phyloP scores from a whole-genome alignment of 2,113 vertebrate species.

The Theristicus caerulescens region DNA sequence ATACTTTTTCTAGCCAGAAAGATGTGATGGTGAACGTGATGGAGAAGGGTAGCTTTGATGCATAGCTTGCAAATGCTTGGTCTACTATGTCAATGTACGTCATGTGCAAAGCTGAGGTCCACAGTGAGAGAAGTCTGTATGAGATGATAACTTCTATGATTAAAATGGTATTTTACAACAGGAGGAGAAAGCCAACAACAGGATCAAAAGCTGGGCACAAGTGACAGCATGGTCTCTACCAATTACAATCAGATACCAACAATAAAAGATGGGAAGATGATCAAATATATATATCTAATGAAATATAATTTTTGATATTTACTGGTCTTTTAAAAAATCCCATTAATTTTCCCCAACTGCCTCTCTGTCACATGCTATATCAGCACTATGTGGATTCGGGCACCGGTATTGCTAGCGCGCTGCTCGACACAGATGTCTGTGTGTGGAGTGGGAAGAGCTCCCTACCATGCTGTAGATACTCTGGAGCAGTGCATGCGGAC shows the following conservation, averaged over 20 bases:
- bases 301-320: background rate
- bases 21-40: slow-evolving; percentile 60
- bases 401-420: background rate
- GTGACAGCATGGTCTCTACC: background rate
- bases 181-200: background rate
- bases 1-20: slow-evolving; percentile 46
- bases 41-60: slow-evolving; percentile 73
- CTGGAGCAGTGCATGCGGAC: background rate
- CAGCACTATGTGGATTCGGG: background rate
- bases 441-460: background rate
- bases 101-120: slow-evolving; percentile 58
- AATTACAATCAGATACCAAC: background rate
- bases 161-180: background rate
- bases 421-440: background rate
- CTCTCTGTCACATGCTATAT: background rate
- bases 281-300: background rate
- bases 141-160: background rate
- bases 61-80: slow-evolving; percentile 68
- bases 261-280: background rate
- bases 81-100: slow-evolving; percentile 46
- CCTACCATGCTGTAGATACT: background rate
- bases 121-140: slow-evolving; percentile 21
- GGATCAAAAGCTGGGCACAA: background rate
- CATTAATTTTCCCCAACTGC: background rate
- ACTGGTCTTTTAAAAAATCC: background rate